Evolutionary conservation across 23 tunicate species (phyloP).

Genomic region (Halocynthia aurantium): DNA sequence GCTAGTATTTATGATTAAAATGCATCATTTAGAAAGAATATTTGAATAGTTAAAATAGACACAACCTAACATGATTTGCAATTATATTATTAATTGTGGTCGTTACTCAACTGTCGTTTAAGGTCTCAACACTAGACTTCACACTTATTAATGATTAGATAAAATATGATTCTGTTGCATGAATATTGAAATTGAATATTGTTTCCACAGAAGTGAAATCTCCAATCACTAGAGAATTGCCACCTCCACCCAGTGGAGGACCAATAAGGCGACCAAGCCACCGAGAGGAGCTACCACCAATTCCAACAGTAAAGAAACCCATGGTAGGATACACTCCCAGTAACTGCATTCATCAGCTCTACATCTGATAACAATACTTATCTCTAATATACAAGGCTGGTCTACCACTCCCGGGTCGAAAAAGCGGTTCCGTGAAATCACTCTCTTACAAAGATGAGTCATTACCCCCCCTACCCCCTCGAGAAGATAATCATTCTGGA

Average conservation of each 20-base stretch:
- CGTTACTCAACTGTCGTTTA: no score
- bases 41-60: no score
- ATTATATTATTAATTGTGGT: no score
- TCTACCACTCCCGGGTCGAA: background rate
- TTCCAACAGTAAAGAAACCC: conserved; percentile 1
- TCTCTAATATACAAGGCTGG: no score
- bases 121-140: background rate
- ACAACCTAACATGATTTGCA: no score
- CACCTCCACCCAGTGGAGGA: conserved; percentile 14
- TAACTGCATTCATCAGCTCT: no score
- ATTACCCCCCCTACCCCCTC: conserved; percentile 4
- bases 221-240: background rate
- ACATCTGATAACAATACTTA: no score
- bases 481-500: conserved; percentile 7
- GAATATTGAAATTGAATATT: background rate
- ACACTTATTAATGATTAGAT: background rate
- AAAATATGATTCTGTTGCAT: background rate
- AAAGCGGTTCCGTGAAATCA: background rate
- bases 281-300: conserved; percentile 13
- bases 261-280: conserved; percentile 13
- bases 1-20: no score
- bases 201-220: background rate
- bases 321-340: no score
- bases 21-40: no score
- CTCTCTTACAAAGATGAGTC: background rate